Evolutionary conservation across 2,888 invertebrate genomes (phyloP), one percentile per base, ranked within the genome.

Genomic region (Trissolcus japonicus): DNA sequence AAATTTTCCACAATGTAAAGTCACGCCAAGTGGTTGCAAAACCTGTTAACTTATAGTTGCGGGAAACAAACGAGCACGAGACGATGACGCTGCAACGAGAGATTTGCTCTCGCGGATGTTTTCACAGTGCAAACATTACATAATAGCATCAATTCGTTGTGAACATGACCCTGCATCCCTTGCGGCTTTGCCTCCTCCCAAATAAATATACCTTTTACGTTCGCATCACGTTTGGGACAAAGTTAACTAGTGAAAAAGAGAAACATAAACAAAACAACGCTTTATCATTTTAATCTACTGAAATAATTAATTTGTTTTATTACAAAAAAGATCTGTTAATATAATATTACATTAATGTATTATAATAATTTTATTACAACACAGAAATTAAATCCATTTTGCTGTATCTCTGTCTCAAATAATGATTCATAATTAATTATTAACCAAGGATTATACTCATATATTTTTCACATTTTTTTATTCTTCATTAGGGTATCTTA

Each of bases 111-210:
- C 65, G 60, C 60, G 60, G 63, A 72, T 68, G 68, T 77, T 73
- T 65, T 63, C 55, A 69, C 55, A 69, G 73, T 29, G 73, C 68
- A 77, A 77, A 77, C 73, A 73, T 63, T 65, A 73, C 68, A 55
- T 68, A 77, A 73, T 77, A 73, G 65, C 73, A 73, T 73, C 77
- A 69, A 77, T 77, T 73, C 65, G 60, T 60, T 43, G 77, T 11
- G 55, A 54, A 57, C 72, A 67, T 71, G 71, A 65, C 76, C 65
- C 69, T 46, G 66, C 71, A 66, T 76, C 71, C 76, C 71, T 61
- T 13, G 76, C 19, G 76, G 65, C 61, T 71, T 43, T 46, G 61
- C 67, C 67, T 66, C 55, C 46, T 4, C 21, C 50, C 46, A 62
- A 57, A 61, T 50, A 51, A 7, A 11, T 43, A 16, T 41, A 60